Evolutionary conservation across 2,113 vertebrate species (phyloP).

Genomic region (Nycticebus coucang): DNA sequence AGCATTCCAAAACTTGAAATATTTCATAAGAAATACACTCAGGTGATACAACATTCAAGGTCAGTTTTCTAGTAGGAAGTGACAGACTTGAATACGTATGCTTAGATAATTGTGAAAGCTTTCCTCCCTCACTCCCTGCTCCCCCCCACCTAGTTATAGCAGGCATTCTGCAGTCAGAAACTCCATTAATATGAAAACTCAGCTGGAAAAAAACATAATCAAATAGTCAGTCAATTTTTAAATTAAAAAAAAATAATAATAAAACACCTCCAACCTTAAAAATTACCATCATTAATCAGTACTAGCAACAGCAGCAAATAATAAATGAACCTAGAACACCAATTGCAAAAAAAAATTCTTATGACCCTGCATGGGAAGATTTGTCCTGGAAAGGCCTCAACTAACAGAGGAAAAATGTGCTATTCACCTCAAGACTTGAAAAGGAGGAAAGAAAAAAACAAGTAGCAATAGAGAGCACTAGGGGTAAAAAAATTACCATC

Average conservation of each 20-base stretch:
- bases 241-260: constrained; percentile 80
- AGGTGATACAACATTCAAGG: background rate
- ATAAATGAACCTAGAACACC: constrained; percentile 76
- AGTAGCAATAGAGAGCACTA: constrained; percentile 56
- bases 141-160: background rate
- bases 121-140: background rate
- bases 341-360: constrained; percentile 57
- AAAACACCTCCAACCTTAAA: constrained; percentile 79
- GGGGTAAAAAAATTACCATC: constrained; percentile 56
- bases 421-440: constrained; percentile 63
- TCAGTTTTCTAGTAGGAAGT: constrained; percentile 42
- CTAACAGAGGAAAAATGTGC: background rate
- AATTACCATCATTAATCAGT: constrained; percentile 81
- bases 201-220: constrained; percentile 72
- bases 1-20: background rate
- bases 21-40: background rate
- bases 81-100: constrained; percentile 1
- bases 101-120: constrained; percentile 9
- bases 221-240: constrained; percentile 75
- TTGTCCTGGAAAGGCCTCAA: constrained; percentile 39
- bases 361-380: constrained; percentile 60
- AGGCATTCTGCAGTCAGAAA: constrained; percentile 33
- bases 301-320: constrained; percentile 70
- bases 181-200: constrained; percentile 69
- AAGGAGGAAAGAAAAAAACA: background rate